Evolutionary conservation across 2,888 invertebrate genomes (phyloP).

Genomic region (Gastrophysa polygoni): DNA sequence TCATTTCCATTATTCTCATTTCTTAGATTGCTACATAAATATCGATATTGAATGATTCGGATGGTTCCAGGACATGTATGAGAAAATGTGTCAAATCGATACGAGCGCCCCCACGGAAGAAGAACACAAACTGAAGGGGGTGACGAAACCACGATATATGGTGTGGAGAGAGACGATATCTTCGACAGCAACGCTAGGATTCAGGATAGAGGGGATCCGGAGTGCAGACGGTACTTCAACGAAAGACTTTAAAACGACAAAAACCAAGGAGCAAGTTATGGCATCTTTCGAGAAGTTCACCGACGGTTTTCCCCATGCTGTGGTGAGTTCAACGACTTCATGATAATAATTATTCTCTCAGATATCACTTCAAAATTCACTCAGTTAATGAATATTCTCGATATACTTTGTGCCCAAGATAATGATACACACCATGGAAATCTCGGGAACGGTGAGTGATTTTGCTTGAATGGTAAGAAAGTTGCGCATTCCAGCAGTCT

Average conservation of each 20-base stretch:
- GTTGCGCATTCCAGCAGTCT: too few relatives aligned
- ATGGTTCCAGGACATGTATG: slow-evolving; percentile 85
- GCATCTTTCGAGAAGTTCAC: slow-evolving; percentile 83
- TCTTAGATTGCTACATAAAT: too few relatives aligned
- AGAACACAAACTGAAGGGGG: slow-evolving; percentile 87
- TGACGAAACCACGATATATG: slow-evolving; percentile 95
- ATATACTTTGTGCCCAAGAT: too few relatives aligned
- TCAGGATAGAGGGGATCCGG: slow-evolving; percentile 94
- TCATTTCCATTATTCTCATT: too few relatives aligned
- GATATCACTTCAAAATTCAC: too few relatives aligned
- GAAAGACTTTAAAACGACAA: slow-evolving; percentile 95
- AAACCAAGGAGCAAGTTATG: slow-evolving; percentile 80
- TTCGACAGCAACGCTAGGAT: slow-evolving; percentile 94
- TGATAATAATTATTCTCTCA: background rate
- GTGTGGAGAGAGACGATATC: slow-evolving; percentile 97
- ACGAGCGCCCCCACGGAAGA: slow-evolving; percentile 86
- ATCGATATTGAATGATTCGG: too few relatives aligned
- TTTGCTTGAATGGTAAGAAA: too few relatives aligned
- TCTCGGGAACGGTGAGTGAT: too few relatives aligned
- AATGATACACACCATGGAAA: too few relatives aligned
- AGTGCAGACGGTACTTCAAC: slow-evolving; percentile 89
- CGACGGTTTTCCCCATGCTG: slow-evolving; percentile 75
- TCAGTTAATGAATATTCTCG: too few relatives aligned
- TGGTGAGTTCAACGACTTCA: slow-evolving; percentile 66
- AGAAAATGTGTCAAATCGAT: slow-evolving; percentile 96